phyloP scores from a whole-genome alignment of 1,140 invertebrate species.

The Nomia melanderi region DNA sequence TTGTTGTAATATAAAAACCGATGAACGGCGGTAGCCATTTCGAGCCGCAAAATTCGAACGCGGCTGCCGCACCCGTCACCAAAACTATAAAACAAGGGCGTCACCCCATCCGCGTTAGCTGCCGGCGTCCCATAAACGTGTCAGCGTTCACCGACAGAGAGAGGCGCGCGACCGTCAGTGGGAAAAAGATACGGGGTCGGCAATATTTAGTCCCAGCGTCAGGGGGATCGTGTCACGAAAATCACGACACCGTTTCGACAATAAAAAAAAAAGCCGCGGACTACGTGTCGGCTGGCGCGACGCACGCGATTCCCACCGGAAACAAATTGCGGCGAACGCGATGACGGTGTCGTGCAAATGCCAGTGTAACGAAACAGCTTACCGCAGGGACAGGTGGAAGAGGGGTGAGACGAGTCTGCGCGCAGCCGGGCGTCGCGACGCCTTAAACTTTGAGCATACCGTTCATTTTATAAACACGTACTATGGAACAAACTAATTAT shows the following conservation, averaged over 20 bases:
- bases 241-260: constrained; percentile 54
- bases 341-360: constrained; percentile 10
- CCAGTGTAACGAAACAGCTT: constrained; percentile 39
- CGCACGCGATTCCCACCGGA: constrained; percentile 33
- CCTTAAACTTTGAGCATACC: neutral
- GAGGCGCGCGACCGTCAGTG: neutral
- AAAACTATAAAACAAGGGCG: constrained; percentile 60
- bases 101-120: constrained; percentile 21
- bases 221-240: constrained; percentile 57
- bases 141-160: constrained; percentile 38
- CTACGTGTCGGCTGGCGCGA: constrained; percentile 32
- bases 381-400: constrained; percentile 26
- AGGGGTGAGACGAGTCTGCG: neutral
- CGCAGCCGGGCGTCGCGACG: neutral
- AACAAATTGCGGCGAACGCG: constrained; percentile 52
- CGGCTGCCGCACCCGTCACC: constrained; percentile 35
- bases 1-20: constrained; percentile 32
- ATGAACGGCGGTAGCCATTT: constrained; percentile 10
- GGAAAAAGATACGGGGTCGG: constrained; percentile 47
- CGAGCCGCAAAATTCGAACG: constrained; percentile 1
- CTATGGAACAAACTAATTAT: too few species aligned
- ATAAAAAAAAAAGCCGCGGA: constrained; percentile 38
- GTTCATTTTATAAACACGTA: too few species aligned
- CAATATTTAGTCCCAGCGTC: constrained; percentile 59
- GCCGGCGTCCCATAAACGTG: constrained; percentile 51